Base-by-base conservation (phyloP, 2,888 invertebrate species). In the Rotaria magnacalcarata region DNA sequence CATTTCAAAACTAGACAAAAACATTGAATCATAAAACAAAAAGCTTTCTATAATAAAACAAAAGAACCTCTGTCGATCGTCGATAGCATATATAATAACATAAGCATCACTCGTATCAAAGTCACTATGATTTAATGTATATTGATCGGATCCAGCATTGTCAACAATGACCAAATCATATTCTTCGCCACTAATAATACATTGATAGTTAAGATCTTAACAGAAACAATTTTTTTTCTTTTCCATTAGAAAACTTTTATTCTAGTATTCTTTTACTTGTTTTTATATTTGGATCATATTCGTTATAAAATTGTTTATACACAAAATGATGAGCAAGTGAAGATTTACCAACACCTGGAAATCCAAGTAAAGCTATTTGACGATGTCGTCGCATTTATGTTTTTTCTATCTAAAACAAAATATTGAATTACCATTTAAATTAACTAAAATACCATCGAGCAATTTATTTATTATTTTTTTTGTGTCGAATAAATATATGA, bases 231-330 rank as follows among this genome's bases (percentile, higher is more conserved):
- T 1, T 34, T 34, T 34, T 34, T 34, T 34, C 50, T 50, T 50
- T 50, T 8, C 50, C 14, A 11, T 50, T 50, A 50, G 50, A 50
- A 50, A 11, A 11, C 1, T 14, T 50, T 50, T 50, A 50, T 11
- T 11, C 5, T 8, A 50, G 50, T 50, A 50, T 50, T 50, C 50
- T 75, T 21, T 75, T 75, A 75, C 75, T 41, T 21, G 75, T 75
- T 75, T 47, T 75, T 43, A 75, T 75, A 10, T 75, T 75, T 75
- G 75, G 75, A 75, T 75, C 75, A 21, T 75, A 75, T 75, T 75
- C 75, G 2, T 75, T 47, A 21, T 7, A 24, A 21, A 75, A 43
- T 43, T 41, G 4, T 41, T 43, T 43, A 43, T 75, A 75, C 41
- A 75, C 75, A 43, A 75, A 75, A 24, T 75, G 75, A 43, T 47